These are phyloP conservation scores for Nesidiocoris tenuis DNA, from an alignment of 2,888 invertebrate genomes.

Conservation along the genomic window DNA sequence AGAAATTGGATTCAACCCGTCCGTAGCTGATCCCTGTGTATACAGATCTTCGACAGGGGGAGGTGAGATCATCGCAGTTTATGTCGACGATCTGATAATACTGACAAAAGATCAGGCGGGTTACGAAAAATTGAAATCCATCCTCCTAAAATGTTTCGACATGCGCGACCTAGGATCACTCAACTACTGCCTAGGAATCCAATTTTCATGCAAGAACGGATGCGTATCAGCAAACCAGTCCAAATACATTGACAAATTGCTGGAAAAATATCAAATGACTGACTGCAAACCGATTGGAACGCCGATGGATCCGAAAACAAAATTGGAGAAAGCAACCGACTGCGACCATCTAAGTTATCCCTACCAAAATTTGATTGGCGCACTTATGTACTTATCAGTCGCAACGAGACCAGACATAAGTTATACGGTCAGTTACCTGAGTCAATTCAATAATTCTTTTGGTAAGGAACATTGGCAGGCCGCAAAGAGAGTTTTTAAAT, in stretches of 20 bases:
- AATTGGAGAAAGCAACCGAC: neutral
- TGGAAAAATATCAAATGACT: constrained; percentile 12
- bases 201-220: constrained; percentile 17
- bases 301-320: neutral
- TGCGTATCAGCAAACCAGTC: neutral
- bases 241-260: no score
- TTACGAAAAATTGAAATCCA: neutral
- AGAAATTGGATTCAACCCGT: constrained; percentile 18
- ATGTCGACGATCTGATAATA: constrained; percentile 13
- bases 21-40: constrained; percentile 20
- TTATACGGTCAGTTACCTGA: constrained; percentile 21
- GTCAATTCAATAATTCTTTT: constrained; percentile 18
- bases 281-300: constrained; percentile 3
- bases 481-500: no score
- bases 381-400: constrained; percentile 33
- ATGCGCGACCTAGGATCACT: constrained; percentile 13
- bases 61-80: constrained; percentile 21
- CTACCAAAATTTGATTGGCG: constrained; percentile 10
- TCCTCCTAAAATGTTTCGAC: neutral
- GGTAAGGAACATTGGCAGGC: constrained; percentile 38
- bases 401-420: constrained; percentile 39
- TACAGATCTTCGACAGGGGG: neutral
- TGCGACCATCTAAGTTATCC: neutral
- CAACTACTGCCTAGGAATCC: constrained; percentile 17
- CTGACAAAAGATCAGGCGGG: neutral